A percentile compares a stretch with the other conserved stretches of the same genome.
These are phyloP conservation scores for Aphaenogaster rudis DNA, from an alignment of 1,140 invertebrate genomes.

Conservation along the genomic window DNA sequence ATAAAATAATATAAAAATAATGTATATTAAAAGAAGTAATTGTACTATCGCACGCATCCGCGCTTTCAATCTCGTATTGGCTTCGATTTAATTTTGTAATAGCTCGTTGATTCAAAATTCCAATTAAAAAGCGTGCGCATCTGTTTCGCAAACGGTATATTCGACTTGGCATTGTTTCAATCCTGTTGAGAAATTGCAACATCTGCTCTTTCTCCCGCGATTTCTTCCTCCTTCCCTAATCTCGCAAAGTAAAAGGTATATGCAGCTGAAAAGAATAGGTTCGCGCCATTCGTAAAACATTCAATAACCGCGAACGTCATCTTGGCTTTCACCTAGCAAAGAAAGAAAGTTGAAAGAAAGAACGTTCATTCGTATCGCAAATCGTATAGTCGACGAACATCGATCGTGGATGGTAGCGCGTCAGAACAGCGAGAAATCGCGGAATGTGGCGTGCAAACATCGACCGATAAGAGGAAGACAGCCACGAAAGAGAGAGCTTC, in stretches of 20 bases:
- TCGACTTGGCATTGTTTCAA: conserved; percentile 36
- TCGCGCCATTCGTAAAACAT: conserved; percentile 5
- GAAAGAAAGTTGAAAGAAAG: background rate
- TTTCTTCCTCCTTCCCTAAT: conserved; percentile 5
- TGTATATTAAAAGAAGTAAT: background rate
- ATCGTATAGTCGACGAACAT: background rate
- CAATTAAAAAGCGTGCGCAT: background rate
- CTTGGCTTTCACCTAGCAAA: conserved; percentile 36
- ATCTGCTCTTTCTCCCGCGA: conserved; percentile 1
- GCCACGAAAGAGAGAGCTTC: background rate
- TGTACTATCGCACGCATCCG: background rate
- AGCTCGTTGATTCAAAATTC: background rate
- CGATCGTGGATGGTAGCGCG: conserved; percentile 57
- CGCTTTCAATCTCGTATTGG: no score
- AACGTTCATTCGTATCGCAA: background rate
- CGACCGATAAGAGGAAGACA: conserved; percentile 54
- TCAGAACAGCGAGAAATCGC: conserved; percentile 42
- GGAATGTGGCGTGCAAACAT: conserved; percentile 55
- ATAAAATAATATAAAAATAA: no score
- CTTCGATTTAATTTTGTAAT: background rate
- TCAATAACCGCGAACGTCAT: background rate
- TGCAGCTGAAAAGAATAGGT: background rate
- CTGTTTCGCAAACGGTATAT: background rate
- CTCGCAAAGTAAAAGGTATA: background rate
- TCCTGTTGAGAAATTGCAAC: background rate